Percentiles rank a stretch among this genome's conserved stretches.
These are phyloP conservation scores for Malurus elegans DNA, from an alignment of 2,113 vertebrate species.

Conservation along the genomic window DNA sequence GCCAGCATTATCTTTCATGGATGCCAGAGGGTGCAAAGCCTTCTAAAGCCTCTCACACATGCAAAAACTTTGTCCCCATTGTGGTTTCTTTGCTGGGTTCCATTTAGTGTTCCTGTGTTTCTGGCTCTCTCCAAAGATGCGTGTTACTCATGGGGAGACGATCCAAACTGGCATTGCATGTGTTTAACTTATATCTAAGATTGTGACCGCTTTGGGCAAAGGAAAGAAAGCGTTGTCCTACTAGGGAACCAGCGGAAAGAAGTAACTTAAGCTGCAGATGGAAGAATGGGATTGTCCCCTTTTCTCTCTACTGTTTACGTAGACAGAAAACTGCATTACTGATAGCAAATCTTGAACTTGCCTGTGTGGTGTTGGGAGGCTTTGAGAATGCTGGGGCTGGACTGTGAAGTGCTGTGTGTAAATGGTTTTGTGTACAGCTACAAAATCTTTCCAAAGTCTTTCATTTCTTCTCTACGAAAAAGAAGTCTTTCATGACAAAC, in stretches of 20 bases:
- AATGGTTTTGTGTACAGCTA: neutral
- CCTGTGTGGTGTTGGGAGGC: neutral
- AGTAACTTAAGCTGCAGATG: neutral
- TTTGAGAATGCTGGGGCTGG: neutral
- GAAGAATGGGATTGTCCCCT: neutral
- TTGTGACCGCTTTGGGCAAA: neutral
- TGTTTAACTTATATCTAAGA: neutral
- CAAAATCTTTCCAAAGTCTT: neutral
- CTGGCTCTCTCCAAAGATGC: neutral
- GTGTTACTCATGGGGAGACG: neutral
- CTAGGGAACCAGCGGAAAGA: neutral
- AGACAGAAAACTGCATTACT: neutral
- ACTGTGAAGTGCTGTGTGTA: neutral
- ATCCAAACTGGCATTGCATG: neutral
- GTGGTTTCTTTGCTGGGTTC: neutral
- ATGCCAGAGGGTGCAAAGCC: slow-evolving; percentile 26
- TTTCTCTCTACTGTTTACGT: neutral
- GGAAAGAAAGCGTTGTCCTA: neutral
- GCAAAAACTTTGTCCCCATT: neutral
- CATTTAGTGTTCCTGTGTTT: neutral
- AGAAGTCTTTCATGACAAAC: neutral
- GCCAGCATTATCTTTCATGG: slow-evolving; percentile 24
- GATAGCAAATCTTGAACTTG: neutral
- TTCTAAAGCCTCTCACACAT: slow-evolving; percentile 13
- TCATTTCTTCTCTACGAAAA: neutral